A percentile compares a stretch with the other conserved stretches of the same genome.
phyloP scores from a whole-genome alignment of 2,888 invertebrate genomes.

The Troides aeacus region DNA sequence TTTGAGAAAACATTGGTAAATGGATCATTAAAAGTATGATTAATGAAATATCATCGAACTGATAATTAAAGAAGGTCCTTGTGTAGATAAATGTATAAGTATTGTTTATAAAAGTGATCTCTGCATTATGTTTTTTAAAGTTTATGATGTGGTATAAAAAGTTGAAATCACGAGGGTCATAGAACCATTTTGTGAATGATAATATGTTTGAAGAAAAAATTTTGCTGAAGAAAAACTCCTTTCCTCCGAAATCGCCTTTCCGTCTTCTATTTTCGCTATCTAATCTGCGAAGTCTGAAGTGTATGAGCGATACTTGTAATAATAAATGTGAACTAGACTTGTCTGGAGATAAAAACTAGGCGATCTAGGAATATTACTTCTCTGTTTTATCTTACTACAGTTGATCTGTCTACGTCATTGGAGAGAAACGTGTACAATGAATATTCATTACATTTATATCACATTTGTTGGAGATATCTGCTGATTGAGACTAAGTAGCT shows the following conservation, averaged over 20 bases:
- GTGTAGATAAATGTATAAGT: too few relatives aligned
- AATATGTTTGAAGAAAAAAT: background rate
- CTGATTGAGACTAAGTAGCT: too few relatives aligned
- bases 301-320: constrained; percentile 9
- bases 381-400: background rate
- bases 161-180: background rate
- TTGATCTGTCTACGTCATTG: too few relatives aligned
- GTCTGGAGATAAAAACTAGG: background rate
- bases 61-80: too few relatives aligned
- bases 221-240: background rate
- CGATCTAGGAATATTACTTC: background rate
- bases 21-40: too few relatives aligned
- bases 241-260: background rate
- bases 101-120: background rate
- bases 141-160: background rate
- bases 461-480: too few relatives aligned
- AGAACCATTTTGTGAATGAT: background rate
- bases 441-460: too few relatives aligned
- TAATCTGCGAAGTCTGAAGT: constrained; percentile 5
- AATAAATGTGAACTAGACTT: background rate
- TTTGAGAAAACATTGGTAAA: too few relatives aligned
- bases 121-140: background rate
- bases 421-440: too few relatives aligned
- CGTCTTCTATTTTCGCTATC: background rate
- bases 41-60: too few relatives aligned